phyloP scores from a whole-genome alignment of 2,113 vertebrate genomes.

The Stegostoma tigrinum region DNA sequence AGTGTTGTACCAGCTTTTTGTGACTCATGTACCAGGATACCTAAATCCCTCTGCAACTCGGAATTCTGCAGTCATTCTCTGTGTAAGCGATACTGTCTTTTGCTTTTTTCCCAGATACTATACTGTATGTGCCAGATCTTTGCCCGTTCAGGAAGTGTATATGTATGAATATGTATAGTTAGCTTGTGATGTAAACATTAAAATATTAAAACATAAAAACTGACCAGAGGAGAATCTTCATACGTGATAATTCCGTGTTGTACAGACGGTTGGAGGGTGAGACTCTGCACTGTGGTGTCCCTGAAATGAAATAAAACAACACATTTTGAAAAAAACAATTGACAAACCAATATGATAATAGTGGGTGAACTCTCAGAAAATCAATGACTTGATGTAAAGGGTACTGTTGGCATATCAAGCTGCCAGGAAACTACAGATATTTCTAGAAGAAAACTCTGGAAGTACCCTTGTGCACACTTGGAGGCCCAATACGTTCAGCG shows the following conservation, averaged over 20 bases:
- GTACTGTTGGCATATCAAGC: neutral
- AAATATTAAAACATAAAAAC: constrained; percentile 46
- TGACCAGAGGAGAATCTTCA: constrained; percentile 89
- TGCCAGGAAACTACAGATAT: neutral
- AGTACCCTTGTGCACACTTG: neutral
- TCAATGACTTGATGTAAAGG: neutral
- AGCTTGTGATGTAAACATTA: neutral
- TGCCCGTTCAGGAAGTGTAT: too few species aligned
- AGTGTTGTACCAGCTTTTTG: too few species aligned
- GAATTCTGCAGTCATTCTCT: too few species aligned
- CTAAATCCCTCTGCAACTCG: too few species aligned
- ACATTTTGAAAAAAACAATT: neutral
- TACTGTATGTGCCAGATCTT: too few species aligned
- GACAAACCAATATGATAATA: neutral
- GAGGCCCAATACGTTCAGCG: neutral
- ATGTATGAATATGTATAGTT: too few species aligned
- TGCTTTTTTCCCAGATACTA: too few species aligned
- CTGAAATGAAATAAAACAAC: constrained; percentile 52
- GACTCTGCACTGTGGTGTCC: constrained; percentile 90
- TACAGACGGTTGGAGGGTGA: constrained; percentile 91
- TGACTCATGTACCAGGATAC: too few species aligned
- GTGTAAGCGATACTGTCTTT: too few species aligned
- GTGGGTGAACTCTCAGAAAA: neutral
- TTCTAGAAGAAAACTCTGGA: neutral
- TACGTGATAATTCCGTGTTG: constrained; percentile 82